Percentiles rank a stretch among this genome's conserved stretches.
Evolutionary conservation across 2,113 vertebrate species (phyloP).

Genomic region (Mellivora capensis): DNA sequence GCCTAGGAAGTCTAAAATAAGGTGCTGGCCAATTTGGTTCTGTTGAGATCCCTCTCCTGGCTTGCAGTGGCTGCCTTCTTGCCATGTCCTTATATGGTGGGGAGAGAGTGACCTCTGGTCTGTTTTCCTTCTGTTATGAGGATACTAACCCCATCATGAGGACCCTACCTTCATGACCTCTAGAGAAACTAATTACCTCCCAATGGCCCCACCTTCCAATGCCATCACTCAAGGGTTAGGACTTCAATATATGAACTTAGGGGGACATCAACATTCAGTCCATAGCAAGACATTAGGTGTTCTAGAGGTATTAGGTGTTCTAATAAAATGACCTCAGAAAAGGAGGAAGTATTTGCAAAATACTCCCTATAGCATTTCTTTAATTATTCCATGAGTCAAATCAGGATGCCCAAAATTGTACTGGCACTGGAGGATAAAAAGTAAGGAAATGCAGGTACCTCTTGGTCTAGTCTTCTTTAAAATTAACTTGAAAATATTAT

Average conservation of each 20-base stretch:
- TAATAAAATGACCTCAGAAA: not conserved
- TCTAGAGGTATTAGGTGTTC: not conserved
- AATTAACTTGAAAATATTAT: not conserved
- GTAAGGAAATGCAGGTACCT: not conserved
- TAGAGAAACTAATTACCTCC: not conserved
- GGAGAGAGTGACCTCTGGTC: not conserved
- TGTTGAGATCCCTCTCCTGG: not conserved
- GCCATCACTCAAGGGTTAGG: not conserved
- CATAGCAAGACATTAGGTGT: not conserved
- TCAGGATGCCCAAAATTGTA: not conserved
- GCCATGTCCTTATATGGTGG: not conserved
- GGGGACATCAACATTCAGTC: not conserved
- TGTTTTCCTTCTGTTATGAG: not conserved
- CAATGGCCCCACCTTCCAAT: not conserved
- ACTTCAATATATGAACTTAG: not conserved
- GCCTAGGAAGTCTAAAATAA: not conserved
- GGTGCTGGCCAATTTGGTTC: not conserved
- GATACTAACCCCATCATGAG: not conserved
- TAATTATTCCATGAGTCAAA: not conserved
- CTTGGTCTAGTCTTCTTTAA: not conserved
- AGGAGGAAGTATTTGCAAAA: not conserved
- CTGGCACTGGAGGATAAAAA: not conserved
- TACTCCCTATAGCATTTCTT: not conserved
- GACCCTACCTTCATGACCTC: not conserved
- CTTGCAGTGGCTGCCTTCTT: not conserved